Base-by-base conservation (phyloP, 2,113 vertebrate genomes). In the Hippocampus barbouri region DNA sequence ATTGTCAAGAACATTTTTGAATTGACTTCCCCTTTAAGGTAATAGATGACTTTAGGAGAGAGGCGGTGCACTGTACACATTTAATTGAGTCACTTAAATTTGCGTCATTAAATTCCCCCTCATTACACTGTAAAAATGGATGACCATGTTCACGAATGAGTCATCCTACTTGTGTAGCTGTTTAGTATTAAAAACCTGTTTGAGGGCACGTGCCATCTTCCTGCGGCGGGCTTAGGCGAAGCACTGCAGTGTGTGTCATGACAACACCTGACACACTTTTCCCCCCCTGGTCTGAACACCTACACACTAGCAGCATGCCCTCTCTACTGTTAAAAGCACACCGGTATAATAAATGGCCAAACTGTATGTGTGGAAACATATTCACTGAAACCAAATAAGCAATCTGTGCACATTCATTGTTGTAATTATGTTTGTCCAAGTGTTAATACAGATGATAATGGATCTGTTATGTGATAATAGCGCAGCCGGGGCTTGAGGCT, bases 191-290 rank as follows among this genome's bases (percentile, higher is more conserved):
- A 56, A 56, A 56, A 56, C 8, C 53, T 23, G 21, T 23, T 56
- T 56, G 53, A 56, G 21, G 21, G n/a, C 53, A 56, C 9, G 53
- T 56, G 53, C 21, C 21, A 56, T 56, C 53, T n/a, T 68, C 8
- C 20, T 11, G 30, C 23, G 25, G 8, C 51, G 21, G 43, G 1
- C 5, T 47, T 4, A 45, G 64, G 47, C 1, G 2, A 57, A 62
- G 40, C 40, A 18, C 80, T 60, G 71, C 85, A 77, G 70, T 67
- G 61, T 77, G 25, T 75, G 67, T 59, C 45, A 62, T 15, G 65
- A 47, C 34, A 72, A 38, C 20, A n/a, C 47, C 23, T 85, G 83
- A 82, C 85, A 81, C 74, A 88, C 70, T 85, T 88, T 79, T 38
- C 34, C 34, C 74, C 73, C 66, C 49, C 62, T 54, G 57, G 41